phyloP scores from a whole-genome alignment of 2,113 vertebrate genomes.

The Zosterops hypoxanthus region DNA sequence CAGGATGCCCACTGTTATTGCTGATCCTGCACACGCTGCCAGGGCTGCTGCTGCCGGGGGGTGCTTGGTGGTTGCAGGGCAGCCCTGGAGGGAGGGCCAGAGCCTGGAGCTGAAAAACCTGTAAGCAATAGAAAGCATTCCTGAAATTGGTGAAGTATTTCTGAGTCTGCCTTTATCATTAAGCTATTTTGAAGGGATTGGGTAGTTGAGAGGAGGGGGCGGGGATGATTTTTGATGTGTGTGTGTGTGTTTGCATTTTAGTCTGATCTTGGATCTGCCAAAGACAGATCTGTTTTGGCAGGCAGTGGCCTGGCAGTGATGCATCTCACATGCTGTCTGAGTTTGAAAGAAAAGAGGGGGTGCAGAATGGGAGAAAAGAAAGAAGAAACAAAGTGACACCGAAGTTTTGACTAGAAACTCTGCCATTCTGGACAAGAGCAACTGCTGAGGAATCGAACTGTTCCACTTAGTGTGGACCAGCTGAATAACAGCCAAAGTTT shows the following conservation, averaged over 20 bases:
- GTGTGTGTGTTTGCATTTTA: slow-evolving; percentile 26
- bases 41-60: neutral
- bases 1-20: slow-evolving; percentile 14
- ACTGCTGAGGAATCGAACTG: slow-evolving; percentile 2
- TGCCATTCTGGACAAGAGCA: neutral
- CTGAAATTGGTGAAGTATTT: slow-evolving; percentile 66
- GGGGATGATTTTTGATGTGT: neutral
- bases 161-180: slow-evolving; percentile 70
- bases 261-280: slow-evolving; percentile 52
- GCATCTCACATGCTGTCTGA: slow-evolving; percentile 44
- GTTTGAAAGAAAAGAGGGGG: neutral
- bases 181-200: slow-evolving; percentile 63
- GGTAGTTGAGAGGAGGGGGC: neutral
- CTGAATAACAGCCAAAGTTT: slow-evolving; percentile 20
- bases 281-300: slow-evolving; percentile 64
- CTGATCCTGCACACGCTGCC: neutral
- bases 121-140: slow-evolving; percentile 43
- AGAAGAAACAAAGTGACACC: neutral
- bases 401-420: slow-evolving; percentile 49
- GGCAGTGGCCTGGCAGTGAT: slow-evolving; percentile 40
- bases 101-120: slow-evolving; percentile 2
- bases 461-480: slow-evolving; percentile 24
- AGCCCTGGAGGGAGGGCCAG: neutral
- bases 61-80: rapidly evolving
- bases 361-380: neutral